Base-by-base conservation (phyloP, 2,888 invertebrate genomes). In the Beris chalybata region DNA sequence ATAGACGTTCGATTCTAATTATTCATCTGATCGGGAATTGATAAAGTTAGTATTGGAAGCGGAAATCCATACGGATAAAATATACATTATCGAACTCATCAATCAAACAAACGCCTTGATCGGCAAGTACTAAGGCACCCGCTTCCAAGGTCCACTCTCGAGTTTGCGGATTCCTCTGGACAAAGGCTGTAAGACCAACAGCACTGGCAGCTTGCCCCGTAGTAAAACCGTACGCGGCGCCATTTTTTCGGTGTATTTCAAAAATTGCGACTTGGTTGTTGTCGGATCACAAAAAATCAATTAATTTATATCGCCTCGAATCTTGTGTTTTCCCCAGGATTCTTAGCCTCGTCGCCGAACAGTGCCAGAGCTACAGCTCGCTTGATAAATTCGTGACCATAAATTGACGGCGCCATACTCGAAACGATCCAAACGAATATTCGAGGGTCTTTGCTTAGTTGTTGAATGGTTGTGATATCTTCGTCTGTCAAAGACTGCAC, bases 161-260 rank as follows among this genome's bases (percentile, higher is more conserved):
- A n/a, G 93, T 93, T 0, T 93, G 88, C 0, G 95, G 94, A 77
- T 93, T 95, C 67, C 92, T 86, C 72, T 95, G 90, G 0, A 99
- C 99, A 74, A 98, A 98, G 0, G 99, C 99, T 0, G 99, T 99
- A 63, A 99, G 84, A 87, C 99, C 99, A 5, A 99, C 99, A 22
- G 98, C 98, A 70, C 97, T 97, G 1, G 99, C 98, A 32, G 99
- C 98, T 80, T 97, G 97, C 0, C 98, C 99, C 0, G 99, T 99
- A 0, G 98, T 96, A 96, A 97, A n/a, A 99, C 89, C 0, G 97
- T 95, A 64, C 99, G 82, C 0, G 97, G 97, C 0, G 97, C 97
- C 31, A 95, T 90, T 84, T 98, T 97, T 81, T 97, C 96, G 0
- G 92, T 89, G 76, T 95, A 99, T 76, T 99, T 98, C 54, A 99